Conservation (phyloP, 2,888 invertebrate species). For the Himalopsyche anomala region DNA sequence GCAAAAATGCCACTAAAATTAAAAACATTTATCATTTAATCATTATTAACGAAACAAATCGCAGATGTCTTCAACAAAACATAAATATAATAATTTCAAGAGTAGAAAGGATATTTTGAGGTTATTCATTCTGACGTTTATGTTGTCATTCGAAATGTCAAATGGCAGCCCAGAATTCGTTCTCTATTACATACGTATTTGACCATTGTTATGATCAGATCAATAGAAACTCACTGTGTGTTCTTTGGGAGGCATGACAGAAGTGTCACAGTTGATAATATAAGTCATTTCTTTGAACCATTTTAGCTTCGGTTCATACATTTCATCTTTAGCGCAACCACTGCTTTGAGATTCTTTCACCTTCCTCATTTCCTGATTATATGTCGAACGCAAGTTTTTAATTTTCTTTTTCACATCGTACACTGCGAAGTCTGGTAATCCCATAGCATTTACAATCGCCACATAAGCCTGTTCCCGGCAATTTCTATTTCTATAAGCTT, state of each 20-base stretch:
- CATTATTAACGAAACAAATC: too few species aligned
- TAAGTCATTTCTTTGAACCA: conserved; percentile 40
- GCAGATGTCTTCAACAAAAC: too few species aligned
- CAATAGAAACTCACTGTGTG: neutral
- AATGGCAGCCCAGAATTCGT: neutral
- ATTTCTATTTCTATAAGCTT: conserved; percentile 28
- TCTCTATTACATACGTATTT: neutral
- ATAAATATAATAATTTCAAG: neutral
- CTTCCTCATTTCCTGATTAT: conserved; percentile 14
- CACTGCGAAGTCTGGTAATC: conserved; percentile 13
- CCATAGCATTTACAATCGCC: conserved; percentile 6
- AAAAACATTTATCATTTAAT: too few species aligned
- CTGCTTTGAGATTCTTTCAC: conserved; percentile 12
- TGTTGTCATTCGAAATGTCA: conserved; percentile 2
- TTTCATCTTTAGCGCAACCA: conserved; percentile 37
- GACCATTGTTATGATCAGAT: neutral
- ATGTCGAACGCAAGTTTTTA: conserved; percentile 23
- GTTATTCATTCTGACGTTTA: conserved; percentile 15
- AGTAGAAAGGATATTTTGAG: neutral
- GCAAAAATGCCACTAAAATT: too few species aligned
- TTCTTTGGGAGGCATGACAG: conserved; percentile 1
- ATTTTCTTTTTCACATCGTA: conserved; percentile 43
- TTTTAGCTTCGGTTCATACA: conserved; percentile 2
- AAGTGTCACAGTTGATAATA: conserved; percentile 10
- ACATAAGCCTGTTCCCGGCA: conserved; percentile 11